These are phyloP conservation scores for Hormaphis cornu DNA, from an alignment of 1,140 invertebrate species.

Conservation along the genomic window DNA sequence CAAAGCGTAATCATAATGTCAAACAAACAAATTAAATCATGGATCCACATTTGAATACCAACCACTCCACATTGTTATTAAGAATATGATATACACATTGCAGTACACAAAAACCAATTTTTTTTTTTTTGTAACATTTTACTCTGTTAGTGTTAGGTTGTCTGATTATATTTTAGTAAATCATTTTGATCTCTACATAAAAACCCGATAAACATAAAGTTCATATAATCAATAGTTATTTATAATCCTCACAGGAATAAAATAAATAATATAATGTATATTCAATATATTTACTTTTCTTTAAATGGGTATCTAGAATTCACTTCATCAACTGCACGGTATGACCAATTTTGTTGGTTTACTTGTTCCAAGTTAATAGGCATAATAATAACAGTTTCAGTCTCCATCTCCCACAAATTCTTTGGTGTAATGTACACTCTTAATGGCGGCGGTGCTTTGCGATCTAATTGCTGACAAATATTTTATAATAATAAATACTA, in stretches of 20 bases:
- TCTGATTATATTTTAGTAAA: too few species aligned
- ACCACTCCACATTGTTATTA: too few species aligned
- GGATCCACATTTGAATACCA: too few species aligned
- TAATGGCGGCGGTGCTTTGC: background rate
- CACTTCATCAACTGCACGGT: background rate
- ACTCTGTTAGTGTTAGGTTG: too few species aligned
- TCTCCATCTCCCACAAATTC: slow-evolving; percentile 5
- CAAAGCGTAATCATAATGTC: too few species aligned
- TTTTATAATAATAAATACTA: background rate
- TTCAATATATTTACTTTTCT: slow-evolving; percentile 13
- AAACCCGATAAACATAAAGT: background rate
- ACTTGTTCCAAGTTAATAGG: background rate
- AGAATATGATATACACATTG: too few species aligned
- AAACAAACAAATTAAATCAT: too few species aligned
- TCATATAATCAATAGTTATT: background rate
- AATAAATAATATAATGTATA: background rate
- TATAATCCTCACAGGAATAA: background rate
- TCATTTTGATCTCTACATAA: background rate
- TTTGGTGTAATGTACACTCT: background rate
- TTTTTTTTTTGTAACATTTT: too few species aligned
- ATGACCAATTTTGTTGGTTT: background rate
- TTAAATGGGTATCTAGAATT: slow-evolving; percentile 1
- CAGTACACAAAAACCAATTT: too few species aligned
- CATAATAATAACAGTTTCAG: background rate
- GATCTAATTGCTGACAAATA: background rate